Percentiles rank a stretch among this genome's conserved stretches.
phyloP scores from a whole-genome alignment of 2,888 invertebrate genomes.

The Tipula confusa region DNA sequence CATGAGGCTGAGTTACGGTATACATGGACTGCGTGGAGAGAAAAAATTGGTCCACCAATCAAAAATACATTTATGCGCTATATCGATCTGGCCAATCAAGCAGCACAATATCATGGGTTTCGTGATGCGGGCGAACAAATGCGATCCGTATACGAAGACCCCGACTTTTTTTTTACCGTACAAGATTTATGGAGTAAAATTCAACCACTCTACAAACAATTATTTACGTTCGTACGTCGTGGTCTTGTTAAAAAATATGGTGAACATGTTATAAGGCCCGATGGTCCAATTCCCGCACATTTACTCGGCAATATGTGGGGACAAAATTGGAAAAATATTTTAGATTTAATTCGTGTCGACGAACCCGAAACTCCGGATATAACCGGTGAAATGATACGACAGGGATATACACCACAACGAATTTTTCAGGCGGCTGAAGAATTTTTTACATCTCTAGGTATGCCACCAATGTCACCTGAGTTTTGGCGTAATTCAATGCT shows the following conservation, averaged over 20 bases:
- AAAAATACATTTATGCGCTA: conserved; percentile 73
- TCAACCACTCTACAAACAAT: conserved; percentile 71
- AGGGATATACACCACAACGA: conserved; percentile 67
- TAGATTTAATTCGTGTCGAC: conserved; percentile 71
- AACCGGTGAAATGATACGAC: conserved; percentile 69
- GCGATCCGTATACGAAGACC: conserved; percentile 68
- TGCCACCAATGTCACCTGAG: conserved; percentile 74
- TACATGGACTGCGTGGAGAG: conserved; percentile 78
- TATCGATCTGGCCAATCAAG: conserved; percentile 73
- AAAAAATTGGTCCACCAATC: conserved; percentile 71
- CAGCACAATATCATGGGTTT: conserved; percentile 70
- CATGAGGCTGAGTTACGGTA: conserved; percentile 71
- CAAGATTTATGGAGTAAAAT: conserved; percentile 59
- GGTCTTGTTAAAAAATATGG: conserved; percentile 63
- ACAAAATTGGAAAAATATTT: conserved; percentile 74
- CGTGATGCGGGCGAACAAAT: conserved; percentile 77
- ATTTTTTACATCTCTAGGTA: conserved; percentile 74
- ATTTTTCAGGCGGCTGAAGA: conserved; percentile 81
- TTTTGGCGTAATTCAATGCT: conserved; percentile 83
- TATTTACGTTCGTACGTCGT: conserved; percentile 76
- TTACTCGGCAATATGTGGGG: conserved; percentile 82
- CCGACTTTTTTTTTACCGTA: conserved; percentile 58
- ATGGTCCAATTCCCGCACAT: conserved; percentile 82
- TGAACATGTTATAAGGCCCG: conserved; percentile 54
- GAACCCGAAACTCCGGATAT: conserved; percentile 66